These are phyloP conservation scores for Tonatia bakeri DNA, from an alignment of 2,113 vertebrate species.

Conservation along the genomic window DNA sequence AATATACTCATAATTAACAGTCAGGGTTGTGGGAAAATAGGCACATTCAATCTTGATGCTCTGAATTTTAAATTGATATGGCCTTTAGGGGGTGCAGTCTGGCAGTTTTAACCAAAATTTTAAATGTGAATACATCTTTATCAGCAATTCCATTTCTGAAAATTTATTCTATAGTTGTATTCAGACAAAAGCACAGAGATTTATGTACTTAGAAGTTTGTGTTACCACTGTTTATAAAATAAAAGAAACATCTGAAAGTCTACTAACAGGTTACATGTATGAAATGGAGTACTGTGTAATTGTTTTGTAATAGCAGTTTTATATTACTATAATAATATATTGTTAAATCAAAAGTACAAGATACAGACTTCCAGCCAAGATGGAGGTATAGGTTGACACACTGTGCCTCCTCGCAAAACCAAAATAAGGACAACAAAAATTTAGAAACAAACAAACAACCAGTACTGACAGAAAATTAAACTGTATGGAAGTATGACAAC, in stretches of 20 bases:
- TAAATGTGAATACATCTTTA: constrained; percentile 22
- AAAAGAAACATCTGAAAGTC: background rate
- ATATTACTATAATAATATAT: background rate
- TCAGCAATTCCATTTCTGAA: constrained; percentile 22
- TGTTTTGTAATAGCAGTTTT: background rate
- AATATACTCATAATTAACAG: background rate
- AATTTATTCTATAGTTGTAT: background rate
- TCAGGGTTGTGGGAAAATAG: background rate
- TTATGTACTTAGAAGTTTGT: background rate
- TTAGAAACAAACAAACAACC: no score
- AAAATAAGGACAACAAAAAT: no score
- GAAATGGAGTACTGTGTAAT: background rate
- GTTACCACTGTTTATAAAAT: background rate
- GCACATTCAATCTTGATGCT: background rate
- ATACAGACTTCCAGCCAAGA: background rate
- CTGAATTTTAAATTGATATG: constrained; percentile 19
- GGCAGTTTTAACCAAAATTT: constrained; percentile 18
- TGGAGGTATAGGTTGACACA: no score
- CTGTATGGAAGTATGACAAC: no score
- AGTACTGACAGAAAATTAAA: no score
- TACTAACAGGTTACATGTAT: background rate
- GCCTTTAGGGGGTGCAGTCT: background rate
- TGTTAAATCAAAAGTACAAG: background rate
- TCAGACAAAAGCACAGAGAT: background rate
- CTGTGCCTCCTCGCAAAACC: no score